Conservation (phyloP, 2,888 invertebrate species). For the Cephus runcator region DNA sequence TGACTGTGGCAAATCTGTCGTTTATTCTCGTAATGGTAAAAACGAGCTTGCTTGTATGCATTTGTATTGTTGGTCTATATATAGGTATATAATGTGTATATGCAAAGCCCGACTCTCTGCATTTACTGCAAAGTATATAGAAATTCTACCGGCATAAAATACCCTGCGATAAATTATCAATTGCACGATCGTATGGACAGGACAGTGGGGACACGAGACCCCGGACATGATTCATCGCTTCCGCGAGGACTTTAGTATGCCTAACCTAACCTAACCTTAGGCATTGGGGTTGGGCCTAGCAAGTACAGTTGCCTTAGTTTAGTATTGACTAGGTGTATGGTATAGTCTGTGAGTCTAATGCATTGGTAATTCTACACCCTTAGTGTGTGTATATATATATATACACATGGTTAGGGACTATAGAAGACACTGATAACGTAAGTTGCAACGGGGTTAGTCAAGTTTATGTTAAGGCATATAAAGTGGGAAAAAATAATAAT, state of each 20-base stretch:
- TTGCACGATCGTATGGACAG: slow-evolving; percentile 8
- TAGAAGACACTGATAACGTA: too few species aligned
- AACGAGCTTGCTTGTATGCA: neutral
- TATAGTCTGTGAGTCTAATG: slow-evolving; percentile 1
- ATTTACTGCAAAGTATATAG: neutral
- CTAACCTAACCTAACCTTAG: neutral
- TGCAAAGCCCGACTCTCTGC: neutral
- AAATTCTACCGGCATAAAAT: neutral
- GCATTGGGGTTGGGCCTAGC: neutral
- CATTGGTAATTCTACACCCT: slow-evolving; percentile 7
- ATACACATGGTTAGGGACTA: too few species aligned
- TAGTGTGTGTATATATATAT: neutral
- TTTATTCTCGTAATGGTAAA: neutral
- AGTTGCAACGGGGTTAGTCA: too few species aligned
- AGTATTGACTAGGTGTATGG: neutral
- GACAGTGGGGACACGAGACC: slow-evolving; percentile 7
- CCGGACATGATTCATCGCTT: slow-evolving; percentile 7
- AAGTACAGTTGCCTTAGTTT: neutral
- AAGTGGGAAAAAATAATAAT: too few species aligned
- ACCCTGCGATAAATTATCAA: slow-evolving; percentile 7
- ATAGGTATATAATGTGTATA: neutral
- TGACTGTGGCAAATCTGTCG: neutral
- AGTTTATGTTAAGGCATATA: too few species aligned
- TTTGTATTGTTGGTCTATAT: neutral
- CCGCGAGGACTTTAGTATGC: slow-evolving; percentile 1